Evolutionary conservation across 2,797 vertebrate species (phyloP), one percentile per base, ranked within the genome.

Genomic region (Tadarida brasiliensis): DNA sequence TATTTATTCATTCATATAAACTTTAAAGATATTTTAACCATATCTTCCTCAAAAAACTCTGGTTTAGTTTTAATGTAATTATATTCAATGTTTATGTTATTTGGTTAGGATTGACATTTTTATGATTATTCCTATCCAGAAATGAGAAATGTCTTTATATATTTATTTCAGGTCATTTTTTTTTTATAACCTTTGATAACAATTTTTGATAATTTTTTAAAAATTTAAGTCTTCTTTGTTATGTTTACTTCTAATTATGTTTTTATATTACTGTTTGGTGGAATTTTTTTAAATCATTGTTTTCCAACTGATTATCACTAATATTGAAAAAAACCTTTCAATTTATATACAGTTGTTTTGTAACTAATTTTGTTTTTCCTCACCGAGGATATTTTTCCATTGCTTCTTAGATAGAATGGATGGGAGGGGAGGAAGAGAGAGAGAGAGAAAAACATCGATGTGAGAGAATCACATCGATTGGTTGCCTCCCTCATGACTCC

Each of bases 1-100:
- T 67, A 19, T 57, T 57, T 83, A 49, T 73, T 76, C 33, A 87
- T 94, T 51, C 33, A 65, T 78, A 14, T 88, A 16, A 88, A 71
- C n/a, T 88, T 88, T 76, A 39, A 76, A 87, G 82, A 51, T 76
- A 82, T 44, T 87, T 71, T 28, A 87, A 74, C 61, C 7, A 65
- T 56, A 83, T 22, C 44, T 12, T 85, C 11, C 61, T 26, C 3
- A 73, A 47, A 88, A 87, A 87, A 26, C 16, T 81, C 35, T 35
- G 39, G 78, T 56, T 77, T 91, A 56, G 17, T 80, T 33, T 91
- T 90, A 78, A 49, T 82, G 20, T 88, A 73, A 91, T 93, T n/a
- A 8, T 93, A 81, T 85, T 89, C 70, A 93, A 51, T 87, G 91
- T 77, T 20, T 61, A 30, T 71, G 17, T 87, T 91, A 61, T 76